A percentile compares a stretch with the other conserved stretches of the same genome.
Conservation (phyloP, 2,797 vertebrate genomes). For the Esox lucius region DNA sequence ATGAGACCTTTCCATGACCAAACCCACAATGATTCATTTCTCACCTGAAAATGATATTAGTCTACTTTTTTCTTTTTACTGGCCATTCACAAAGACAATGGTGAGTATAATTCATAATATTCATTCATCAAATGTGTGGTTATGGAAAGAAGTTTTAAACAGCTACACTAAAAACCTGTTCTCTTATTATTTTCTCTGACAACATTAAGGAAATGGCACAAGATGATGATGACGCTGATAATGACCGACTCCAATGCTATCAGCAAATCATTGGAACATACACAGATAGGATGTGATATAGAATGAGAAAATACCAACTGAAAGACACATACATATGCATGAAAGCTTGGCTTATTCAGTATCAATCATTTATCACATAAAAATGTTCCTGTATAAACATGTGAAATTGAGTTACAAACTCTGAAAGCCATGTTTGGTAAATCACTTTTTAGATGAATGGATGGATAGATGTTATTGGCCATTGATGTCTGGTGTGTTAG, state of each 20-base stretch:
- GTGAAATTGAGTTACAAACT: conserved; percentile 35
- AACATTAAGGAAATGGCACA: conserved; percentile 24
- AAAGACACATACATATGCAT: conserved; percentile 43
- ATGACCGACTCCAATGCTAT: conserved; percentile 38
- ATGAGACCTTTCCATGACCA: conserved; percentile 64
- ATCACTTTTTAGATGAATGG: conserved; percentile 42
- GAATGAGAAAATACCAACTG: conserved; percentile 55
- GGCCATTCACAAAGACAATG: conserved; percentile 38
- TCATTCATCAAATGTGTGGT: conserved; percentile 51
- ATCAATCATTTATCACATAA: conserved; percentile 50
- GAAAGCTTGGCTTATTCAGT: conserved; percentile 33
- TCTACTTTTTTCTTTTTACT: conserved; percentile 49
- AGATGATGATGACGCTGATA: conserved; percentile 21
- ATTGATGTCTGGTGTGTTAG: conserved; percentile 48
- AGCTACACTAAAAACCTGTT: conserved; percentile 22
- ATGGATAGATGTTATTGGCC: conserved; percentile 39
- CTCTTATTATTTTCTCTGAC: conserved; percentile 21
- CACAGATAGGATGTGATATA: conserved; percentile 31
- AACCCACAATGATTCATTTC: conserved; percentile 63
- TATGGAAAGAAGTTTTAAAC: conserved; percentile 19
- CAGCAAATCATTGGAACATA: conserved; percentile 30
- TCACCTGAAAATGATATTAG: conserved; percentile 48
- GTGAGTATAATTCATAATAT: conserved; percentile 20
- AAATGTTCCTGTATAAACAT: conserved; percentile 35
- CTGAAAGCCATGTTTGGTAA: conserved; percentile 55